phyloP scores from a whole-genome alignment of 2,888 invertebrate species.

The Spilarctia lutea region DNA sequence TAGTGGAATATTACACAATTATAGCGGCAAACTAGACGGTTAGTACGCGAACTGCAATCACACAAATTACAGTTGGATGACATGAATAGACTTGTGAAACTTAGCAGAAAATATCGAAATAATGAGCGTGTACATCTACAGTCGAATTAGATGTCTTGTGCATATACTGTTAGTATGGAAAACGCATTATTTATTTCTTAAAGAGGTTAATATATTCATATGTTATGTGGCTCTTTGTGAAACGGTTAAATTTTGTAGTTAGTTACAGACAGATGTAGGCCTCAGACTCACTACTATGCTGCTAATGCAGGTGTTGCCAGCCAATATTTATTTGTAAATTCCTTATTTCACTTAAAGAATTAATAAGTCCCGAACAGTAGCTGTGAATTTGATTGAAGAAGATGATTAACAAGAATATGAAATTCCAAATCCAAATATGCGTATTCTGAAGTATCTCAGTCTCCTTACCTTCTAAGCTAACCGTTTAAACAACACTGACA shows the following conservation, averaged over 20 bases:
- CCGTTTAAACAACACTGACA: background rate
- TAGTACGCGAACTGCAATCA: slow-evolving; percentile 36
- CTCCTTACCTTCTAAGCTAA: background rate
- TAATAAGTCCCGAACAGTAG: no score
- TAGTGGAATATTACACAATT: slow-evolving; percentile 43
- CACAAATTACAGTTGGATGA: slow-evolving; percentile 38
- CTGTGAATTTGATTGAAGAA: no score
- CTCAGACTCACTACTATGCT: background rate
- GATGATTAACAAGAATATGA: no score
- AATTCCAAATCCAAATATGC: no score
- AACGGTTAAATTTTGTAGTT: background rate
- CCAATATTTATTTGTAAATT: background rate
- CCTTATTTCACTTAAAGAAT: no score
- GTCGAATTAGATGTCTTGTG: background rate
- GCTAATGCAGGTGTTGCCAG: no score
- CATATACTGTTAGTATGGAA: background rate
- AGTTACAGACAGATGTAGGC: background rate
- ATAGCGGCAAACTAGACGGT: slow-evolving; percentile 31
- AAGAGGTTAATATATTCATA: background rate
- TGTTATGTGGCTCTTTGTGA: no score
- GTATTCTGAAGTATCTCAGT: background rate
- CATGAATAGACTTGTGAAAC: slow-evolving; percentile 35
- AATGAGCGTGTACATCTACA: slow-evolving; percentile 29
- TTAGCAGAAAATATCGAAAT: slow-evolving; percentile 28
- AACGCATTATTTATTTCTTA: background rate